Conservation (phyloP, 2,797 vertebrate species). For the Mormyrops attenuatus region DNA sequence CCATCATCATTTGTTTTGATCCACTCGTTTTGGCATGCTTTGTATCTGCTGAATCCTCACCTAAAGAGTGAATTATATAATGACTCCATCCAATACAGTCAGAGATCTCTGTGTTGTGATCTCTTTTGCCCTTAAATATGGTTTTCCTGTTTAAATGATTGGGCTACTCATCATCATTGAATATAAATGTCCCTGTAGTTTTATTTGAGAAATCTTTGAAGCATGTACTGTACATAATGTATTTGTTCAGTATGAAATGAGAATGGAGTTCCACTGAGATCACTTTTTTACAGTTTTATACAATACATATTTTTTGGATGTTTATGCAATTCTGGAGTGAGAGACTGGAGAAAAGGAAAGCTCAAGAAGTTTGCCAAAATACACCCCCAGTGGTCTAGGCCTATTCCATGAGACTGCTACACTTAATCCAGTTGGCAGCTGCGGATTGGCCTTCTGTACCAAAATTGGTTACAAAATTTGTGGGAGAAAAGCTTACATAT, state of each 20-base stretch:
- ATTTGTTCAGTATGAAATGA: constrained; percentile 1
- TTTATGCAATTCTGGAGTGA: not conserved
- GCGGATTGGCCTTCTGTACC: not conserved
- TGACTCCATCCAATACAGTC: not conserved
- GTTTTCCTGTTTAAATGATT: not conserved
- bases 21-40: not conserved
- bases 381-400: not conserved
- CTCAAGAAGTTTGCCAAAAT: not conserved
- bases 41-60: not conserved
- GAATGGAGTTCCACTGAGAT: not conserved
- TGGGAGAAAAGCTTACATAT: not conserved
- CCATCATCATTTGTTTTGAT: not conserved
- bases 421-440: not conserved
- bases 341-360: not conserved
- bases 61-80: not conserved
- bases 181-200: not conserved
- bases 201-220: not conserved
- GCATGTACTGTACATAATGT: not conserved
- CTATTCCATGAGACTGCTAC: not conserved
- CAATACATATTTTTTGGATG: not conserved
- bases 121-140: not conserved
- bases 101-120: not conserved
- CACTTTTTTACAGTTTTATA: not conserved
- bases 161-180: not conserved
- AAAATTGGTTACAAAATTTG: not conserved